Base-by-base conservation (phyloP, 2,797 vertebrate genomes). In the Schizothorax lantsangensis region DNA sequence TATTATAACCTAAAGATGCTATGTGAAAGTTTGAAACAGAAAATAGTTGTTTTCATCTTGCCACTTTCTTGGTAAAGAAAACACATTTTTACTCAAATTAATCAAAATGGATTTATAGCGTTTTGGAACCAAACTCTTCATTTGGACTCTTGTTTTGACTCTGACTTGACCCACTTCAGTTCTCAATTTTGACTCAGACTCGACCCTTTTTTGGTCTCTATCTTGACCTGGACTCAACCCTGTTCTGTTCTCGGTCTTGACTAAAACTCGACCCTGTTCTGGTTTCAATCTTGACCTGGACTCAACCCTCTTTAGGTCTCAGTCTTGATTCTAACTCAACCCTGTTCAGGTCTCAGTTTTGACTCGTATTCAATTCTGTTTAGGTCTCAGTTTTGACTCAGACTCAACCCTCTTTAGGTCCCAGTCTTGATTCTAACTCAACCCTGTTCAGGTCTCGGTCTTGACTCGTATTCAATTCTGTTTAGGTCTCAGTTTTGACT, bases 251-350 rank as follows among this genome's bases (percentile, higher is more conserved):
- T 72, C 0, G 0, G 11, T 45, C 6, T 73, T 73, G 2, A 45
- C 23, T 43, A 0, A 2, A 7, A 5, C 2, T 45, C n/a, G 11
- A 9, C 71, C 3, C 3, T 73, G 11, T 64, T 73, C 1, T 4
- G 64, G 6, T 36, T 1, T 68, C 6, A 5, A 1, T 11, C 0
- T 21, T 9, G 17, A 36, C 4, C 30, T 2, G 0, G 4, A 75
- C 26, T 52, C 30, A 64, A 2, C 11, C 11, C 59, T 64, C 5
- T 64, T 30, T 0, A 30, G n/a, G 5, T 64, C 26, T 45, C 0
- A 0, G 6, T 73, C 40, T 45, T 26, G 6, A 4, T 12, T 45
- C 0, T 0, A 1, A 26, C 14, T 26, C 0, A 17, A 30, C 4
- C 7, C 3, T 73, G 5, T 26, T 73, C 6, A 8, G 12, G 0